These are phyloP conservation scores for Acleris literana DNA, from an alignment of 2,888 invertebrate genomes.

Conservation along the genomic window DNA sequence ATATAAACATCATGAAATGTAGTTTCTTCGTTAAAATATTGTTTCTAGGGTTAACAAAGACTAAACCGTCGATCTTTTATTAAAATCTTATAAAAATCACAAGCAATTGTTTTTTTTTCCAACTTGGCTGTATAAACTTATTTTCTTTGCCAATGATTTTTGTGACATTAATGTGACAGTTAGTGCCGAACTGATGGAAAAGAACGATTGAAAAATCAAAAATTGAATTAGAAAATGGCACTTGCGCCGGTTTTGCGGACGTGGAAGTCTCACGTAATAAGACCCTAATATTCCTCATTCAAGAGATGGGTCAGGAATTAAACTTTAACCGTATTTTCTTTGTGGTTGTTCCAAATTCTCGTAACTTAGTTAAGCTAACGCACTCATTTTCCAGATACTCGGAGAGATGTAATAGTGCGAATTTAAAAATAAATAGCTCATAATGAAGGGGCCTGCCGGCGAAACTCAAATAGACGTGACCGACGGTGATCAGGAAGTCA, in stretches of 20 bases:
- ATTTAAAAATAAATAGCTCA: slow-evolving; percentile 19
- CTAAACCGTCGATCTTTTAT: too few species aligned
- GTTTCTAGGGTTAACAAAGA: too few species aligned
- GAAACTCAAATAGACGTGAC: slow-evolving; percentile 44
- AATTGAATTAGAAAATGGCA: slow-evolving; percentile 40
- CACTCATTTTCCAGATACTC: slow-evolving; percentile 16
- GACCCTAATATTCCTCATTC: slow-evolving; percentile 15
- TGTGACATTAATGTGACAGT: too few species aligned
- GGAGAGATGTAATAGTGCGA: slow-evolving; percentile 21
- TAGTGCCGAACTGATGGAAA: slow-evolving; percentile 1
- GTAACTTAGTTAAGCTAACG: slow-evolving; percentile 4
- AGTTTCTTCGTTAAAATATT: too few species aligned
- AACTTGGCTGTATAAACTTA: too few species aligned
- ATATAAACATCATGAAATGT: background rate
- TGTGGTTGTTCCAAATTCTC: slow-evolving; percentile 4
- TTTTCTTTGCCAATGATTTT: too few species aligned
- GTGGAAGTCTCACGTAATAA: slow-evolving; percentile 42
- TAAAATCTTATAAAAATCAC: too few species aligned
- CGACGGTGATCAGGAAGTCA: slow-evolving; percentile 39
- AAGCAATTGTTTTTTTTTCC: too few species aligned
- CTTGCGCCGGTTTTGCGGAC: slow-evolving; percentile 45
- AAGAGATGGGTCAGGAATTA: slow-evolving; percentile 17
- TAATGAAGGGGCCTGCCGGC: slow-evolving; percentile 40
- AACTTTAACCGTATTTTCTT: background rate
- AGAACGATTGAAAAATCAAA: slow-evolving; percentile 28